phyloP scores from a whole-genome alignment of 2,797 vertebrate species.

The Anguilla marmorata region DNA sequence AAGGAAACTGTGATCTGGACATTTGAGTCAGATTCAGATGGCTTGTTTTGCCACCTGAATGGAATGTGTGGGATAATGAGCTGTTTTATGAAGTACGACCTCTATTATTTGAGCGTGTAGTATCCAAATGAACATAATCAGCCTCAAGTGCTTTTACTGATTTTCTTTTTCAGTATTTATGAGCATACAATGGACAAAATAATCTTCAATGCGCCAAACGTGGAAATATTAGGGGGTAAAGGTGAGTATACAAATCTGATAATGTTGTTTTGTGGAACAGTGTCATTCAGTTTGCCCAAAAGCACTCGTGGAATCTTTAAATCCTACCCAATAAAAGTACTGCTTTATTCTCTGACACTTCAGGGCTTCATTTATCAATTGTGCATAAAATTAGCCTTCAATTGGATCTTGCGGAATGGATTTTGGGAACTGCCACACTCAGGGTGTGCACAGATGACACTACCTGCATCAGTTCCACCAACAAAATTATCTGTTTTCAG shows the following conservation, averaged over 20 bases:
- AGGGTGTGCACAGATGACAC: not conserved
- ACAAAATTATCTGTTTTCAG: too few species aligned
- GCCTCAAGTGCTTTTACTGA: not conserved
- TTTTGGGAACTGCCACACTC: too few species aligned
- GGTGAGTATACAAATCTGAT: not conserved
- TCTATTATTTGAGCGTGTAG: not conserved
- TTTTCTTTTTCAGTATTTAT: not conserved
- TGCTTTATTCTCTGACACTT: not conserved
- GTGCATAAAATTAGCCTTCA: not conserved
- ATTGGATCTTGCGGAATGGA: not conserved
- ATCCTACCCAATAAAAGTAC: not conserved
- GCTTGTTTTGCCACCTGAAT: not conserved
- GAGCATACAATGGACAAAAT: not conserved
- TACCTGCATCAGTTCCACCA: not conserved
- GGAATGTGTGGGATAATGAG: not conserved
- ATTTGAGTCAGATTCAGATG: constrained; percentile 4
- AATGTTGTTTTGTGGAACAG: not conserved
- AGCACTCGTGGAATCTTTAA: not conserved
- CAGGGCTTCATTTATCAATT: constrained; percentile 1
- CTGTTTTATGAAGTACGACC: not conserved
- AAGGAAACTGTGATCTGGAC: not conserved
- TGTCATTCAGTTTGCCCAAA: not conserved
- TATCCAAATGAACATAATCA: not conserved
- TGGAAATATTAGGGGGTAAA: not conserved
- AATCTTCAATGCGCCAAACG: not conserved